Evolutionary conservation across 2,888 invertebrate species (phyloP).

Genomic region (Melikaiella ostensackeni): DNA sequence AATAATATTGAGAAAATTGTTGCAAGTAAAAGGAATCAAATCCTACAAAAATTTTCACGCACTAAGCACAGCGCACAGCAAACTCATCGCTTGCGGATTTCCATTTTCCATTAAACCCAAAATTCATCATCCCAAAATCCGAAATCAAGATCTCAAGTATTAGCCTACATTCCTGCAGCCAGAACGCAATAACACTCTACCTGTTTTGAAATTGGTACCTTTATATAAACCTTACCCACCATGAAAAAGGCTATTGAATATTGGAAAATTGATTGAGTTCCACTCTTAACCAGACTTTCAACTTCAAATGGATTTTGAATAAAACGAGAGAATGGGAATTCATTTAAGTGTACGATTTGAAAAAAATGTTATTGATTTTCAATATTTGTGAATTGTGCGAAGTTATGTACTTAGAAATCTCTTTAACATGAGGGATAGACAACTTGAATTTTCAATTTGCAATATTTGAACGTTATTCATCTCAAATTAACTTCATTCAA

Average conservation of each 20-base stretch:
- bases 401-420: too few species aligned
- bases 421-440: too few species aligned
- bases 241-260: slow-evolving; percentile 26
- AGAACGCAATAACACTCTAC: slow-evolving; percentile 8
- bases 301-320: not conserved
- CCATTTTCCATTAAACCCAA: slow-evolving; percentile 23
- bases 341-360: not conserved
- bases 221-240: not conserved
- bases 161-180: not conserved
- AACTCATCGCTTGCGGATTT: slow-evolving; percentile 19
- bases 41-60: slow-evolving; percentile 40
- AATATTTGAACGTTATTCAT: too few species aligned
- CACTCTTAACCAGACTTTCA: slow-evolving; percentile 12
- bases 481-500: too few species aligned
- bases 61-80: slow-evolving; percentile 36
- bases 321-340: not conserved
- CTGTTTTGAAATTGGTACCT: slow-evolving; percentile 12
- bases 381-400: not conserved
- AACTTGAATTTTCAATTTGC: too few species aligned
- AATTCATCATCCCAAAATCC: slow-evolving; percentile 12
- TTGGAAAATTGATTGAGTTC: slow-evolving; percentile 29
- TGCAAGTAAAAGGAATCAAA: slow-evolving; percentile 41
- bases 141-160: slow-evolving; percentile 33
- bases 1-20: not conserved
- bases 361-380: not conserved